These are phyloP conservation scores for Schizopygopsis malacanthus DNA, from an alignment of 2,797 vertebrate species.

Conservation along the genomic window DNA sequence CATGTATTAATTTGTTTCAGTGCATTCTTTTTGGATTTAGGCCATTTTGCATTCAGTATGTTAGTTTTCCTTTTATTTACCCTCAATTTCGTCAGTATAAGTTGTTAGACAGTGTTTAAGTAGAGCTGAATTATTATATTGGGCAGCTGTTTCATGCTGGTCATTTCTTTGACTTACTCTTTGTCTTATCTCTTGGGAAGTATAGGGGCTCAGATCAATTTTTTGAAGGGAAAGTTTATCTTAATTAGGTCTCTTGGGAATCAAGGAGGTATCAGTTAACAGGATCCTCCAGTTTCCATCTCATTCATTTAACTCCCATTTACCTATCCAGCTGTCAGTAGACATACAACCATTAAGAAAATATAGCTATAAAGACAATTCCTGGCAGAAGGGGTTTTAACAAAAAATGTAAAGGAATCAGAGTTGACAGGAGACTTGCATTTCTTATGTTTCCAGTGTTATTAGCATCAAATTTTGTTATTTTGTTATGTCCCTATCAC, in stretches of 20 bases:
- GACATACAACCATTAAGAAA: not conserved
- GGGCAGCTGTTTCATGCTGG: conserved; percentile 35
- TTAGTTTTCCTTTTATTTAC: not conserved
- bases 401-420: not conserved
- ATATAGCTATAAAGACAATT: not conserved
- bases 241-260: conserved; percentile 41
- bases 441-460: not conserved
- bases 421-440: not conserved
- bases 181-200: conserved; percentile 40
- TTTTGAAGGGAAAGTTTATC: conserved; percentile 22
- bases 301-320: conserved; percentile 27
- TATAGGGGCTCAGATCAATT: not conserved
- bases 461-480: too few species aligned
- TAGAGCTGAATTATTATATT: not conserved
- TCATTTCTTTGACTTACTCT: conserved; percentile 15
- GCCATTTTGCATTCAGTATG: not conserved
- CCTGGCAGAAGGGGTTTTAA: not conserved
- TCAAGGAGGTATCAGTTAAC: conserved; percentile 13
- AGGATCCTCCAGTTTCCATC: conserved; percentile 14
- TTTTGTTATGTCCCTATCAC: not conserved
- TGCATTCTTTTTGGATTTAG: not conserved
- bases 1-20: not conserved
- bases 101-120: not conserved
- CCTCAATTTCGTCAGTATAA: not conserved
- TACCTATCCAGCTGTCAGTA: conserved; percentile 34